Percentiles rank a stretch among this genome's conserved stretches.
Evolutionary conservation across 2,888 invertebrate genomes (phyloP).

Genomic region (Drosophila austrosaltans): DNA sequence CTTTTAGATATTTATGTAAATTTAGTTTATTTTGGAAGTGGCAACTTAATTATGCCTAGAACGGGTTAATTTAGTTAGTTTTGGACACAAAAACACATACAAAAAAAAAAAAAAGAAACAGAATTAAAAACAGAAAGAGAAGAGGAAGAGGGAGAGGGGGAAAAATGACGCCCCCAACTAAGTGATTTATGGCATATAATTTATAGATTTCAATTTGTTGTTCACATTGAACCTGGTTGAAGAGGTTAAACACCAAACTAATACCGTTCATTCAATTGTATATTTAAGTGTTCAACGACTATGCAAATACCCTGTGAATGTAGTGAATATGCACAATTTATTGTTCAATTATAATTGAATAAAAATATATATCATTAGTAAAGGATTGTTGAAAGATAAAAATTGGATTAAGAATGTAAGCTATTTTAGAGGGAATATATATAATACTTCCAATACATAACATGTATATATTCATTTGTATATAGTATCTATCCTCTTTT

Average conservation of each 20-base stretch:
- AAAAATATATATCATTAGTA: too few species aligned
- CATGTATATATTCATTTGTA: too few species aligned
- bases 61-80: conserved; percentile 49
- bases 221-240: conserved; percentile 8
- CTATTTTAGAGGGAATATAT: too few species aligned
- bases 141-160: neutral
- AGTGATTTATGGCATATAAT: conserved; percentile 17
- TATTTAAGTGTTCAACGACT: neutral
- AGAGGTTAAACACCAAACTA: conserved; percentile 6
- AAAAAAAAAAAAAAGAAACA: conserved; percentile 35
- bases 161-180: conserved; percentile 33
- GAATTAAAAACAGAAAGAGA: neutral
- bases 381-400: too few species aligned
- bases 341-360: too few species aligned
- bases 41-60: conserved; percentile 66
- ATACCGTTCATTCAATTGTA: neutral
- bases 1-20: conserved; percentile 49
- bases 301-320: neutral
- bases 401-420: too few species aligned
- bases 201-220: conserved; percentile 8
- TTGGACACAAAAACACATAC: conserved; percentile 18
- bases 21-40: conserved; percentile 37
- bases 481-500: too few species aligned
- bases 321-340: too few species aligned
- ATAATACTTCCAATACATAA: too few species aligned